Evolutionary conservation across 2,888 invertebrate genomes (phyloP).

Genomic region (Seira musarum): DNA sequence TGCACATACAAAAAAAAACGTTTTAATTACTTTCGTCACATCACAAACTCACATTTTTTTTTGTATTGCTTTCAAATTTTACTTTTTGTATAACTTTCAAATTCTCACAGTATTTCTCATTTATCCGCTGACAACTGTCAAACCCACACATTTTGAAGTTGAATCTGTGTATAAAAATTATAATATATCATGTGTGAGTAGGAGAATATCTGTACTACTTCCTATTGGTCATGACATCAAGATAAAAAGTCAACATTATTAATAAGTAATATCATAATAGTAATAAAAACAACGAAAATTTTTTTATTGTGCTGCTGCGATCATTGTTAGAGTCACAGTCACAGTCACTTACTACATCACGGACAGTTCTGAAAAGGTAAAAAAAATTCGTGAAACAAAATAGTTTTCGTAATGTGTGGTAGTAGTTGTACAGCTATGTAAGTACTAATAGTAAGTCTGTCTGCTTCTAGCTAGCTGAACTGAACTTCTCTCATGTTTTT

Average conservation of each 20-base stretch:
- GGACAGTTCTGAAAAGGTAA: not conserved
- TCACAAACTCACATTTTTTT: constrained; percentile 4
- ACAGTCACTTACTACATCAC: too few relatives aligned
- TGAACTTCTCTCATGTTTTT: not conserved
- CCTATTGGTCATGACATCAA: constrained; percentile 18
- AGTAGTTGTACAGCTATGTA: not conserved
- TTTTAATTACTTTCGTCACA: not conserved
- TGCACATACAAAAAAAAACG: too few relatives aligned
- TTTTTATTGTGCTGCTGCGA: not conserved
- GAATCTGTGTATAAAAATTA: too few relatives aligned
- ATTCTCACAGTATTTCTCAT: constrained; percentile 13
- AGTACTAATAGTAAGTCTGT: not conserved
- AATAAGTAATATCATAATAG: not conserved
- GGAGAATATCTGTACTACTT: not conserved
- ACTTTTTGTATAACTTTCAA: not conserved
- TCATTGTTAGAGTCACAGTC: constrained; percentile 10
- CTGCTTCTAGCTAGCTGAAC: too few relatives aligned
- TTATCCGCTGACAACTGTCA: constrained; percentile 48
- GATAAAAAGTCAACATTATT: constrained; percentile 22
- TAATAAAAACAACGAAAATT: not conserved
- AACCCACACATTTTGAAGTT: constrained; percentile 3
- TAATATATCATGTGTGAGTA: too few relatives aligned
- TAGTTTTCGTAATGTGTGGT: not conserved
- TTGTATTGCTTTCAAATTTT: not conserved
- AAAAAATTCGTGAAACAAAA: not conserved